Percentiles rank a stretch among this genome's conserved stretches.
These are phyloP conservation scores for Ryuthela nishihirai DNA, from an alignment of 2,888 invertebrate species.

Conservation along the genomic window DNA sequence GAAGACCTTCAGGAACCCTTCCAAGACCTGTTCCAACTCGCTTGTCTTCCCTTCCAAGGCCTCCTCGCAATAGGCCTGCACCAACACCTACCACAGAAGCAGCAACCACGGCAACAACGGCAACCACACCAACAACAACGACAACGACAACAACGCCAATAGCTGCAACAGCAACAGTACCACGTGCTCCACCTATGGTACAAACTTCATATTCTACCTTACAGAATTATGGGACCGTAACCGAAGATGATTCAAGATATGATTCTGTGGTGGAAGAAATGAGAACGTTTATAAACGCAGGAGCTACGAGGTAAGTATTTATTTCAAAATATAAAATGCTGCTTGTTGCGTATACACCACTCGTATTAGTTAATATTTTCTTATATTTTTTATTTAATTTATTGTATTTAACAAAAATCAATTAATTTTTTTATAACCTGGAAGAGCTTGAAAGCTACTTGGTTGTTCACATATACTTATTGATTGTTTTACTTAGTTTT, in stretches of 20 bases:
- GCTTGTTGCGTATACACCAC: too few relatives aligned
- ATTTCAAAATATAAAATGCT: too few relatives aligned
- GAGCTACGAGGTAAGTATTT: conserved; percentile 14
- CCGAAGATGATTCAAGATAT: conserved; percentile 11
- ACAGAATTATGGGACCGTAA: conserved; percentile 22
- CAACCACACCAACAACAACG: neutral
- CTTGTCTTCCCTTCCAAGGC: conserved; percentile 23
- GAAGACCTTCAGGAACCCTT: conserved; percentile 2
- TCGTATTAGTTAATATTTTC: too few relatives aligned
- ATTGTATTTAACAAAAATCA: too few relatives aligned
- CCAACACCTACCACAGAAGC: too few relatives aligned
- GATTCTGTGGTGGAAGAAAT: conserved; percentile 35
- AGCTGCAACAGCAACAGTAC: conserved; percentile 15
- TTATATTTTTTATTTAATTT: too few relatives aligned
- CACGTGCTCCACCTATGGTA: conserved; percentile 17
- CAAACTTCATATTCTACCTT: conserved; percentile 31
- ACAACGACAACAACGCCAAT: conserved; percentile 16
- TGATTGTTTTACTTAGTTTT: too few relatives aligned
- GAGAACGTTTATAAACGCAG: conserved; percentile 30
- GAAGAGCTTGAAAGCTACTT: too few relatives aligned
- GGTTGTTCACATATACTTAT: too few relatives aligned
- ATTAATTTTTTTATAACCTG: too few relatives aligned
- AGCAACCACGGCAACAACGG: too few relatives aligned
- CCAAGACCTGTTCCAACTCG: conserved; percentile 16
- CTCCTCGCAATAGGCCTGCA: conserved; percentile 6